Base-by-base conservation (phyloP, 2,113 vertebrate genomes). In the Siniperca knerii region DNA sequence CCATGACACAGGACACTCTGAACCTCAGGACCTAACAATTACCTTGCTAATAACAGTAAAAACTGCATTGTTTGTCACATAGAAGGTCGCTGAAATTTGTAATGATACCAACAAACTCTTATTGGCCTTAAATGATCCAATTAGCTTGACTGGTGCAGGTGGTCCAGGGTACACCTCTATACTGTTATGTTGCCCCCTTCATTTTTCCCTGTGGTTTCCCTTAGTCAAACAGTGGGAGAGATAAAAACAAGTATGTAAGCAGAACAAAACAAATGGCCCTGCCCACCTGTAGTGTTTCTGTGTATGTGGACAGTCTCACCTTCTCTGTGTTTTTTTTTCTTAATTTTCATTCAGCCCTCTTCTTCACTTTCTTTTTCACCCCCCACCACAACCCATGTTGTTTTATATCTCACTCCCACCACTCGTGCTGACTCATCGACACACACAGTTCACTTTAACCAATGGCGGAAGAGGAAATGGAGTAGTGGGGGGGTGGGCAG, bases 391-490 rank as follows among this genome's bases (percentile, higher is more conserved):
- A 44, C 83, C 78, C 58, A 5, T 42, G 48, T 70, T 29, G 66
- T 80, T 87, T 84, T 60, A 60, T 55, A 78, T 89, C 85, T 82
- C 75, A 55, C 77, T 66, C 85, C 87, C 89, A 84, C 82, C 67
- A 25, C 78, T 64, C 9, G 11, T 18, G 75, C 84, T 83, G 90
- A 90, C 84, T 87, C 88, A 88, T 62, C 52, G 12, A 52, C 18
- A 21, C 52, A 54, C 52, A 68, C 86, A 44, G 71, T 79, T 87
- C 62, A 50, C 29, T 77, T 83, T 40, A 79, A 82, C 73, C 65
- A 62, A 7, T 73, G 77, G 50, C 25, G 57, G 78, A 82, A 83
- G 48, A 89, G 86, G 77, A 90, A 86, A 81, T 65, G 37, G 69
- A 68, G 77, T 78, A 68, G 87, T 9, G 4, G 58, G 60, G 40